These are phyloP conservation scores for Phorcus lineatus DNA, from an alignment of 2,888 invertebrate genomes.

Conservation along the genomic window DNA sequence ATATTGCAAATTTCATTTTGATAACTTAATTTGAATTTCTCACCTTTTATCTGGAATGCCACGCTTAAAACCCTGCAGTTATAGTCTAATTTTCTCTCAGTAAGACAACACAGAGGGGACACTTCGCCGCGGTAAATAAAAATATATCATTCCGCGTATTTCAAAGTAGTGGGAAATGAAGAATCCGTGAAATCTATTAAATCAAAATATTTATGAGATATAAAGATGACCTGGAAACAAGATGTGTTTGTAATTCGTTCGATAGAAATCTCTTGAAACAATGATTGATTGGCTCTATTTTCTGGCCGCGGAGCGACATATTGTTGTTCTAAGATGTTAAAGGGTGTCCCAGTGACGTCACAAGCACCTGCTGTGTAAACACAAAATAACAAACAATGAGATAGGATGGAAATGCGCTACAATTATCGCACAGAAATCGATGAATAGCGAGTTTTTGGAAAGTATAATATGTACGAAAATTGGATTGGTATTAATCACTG, in stretches of 20 bases:
- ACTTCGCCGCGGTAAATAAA: slow-evolving; percentile 71
- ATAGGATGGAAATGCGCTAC: slow-evolving; percentile 28
- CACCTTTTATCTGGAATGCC: slow-evolving; percentile 25
- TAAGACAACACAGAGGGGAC: slow-evolving; percentile 61
- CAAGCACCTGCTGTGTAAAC: slow-evolving; percentile 71
- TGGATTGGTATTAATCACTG: too few relatives aligned
- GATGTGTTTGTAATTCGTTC: too few relatives aligned
- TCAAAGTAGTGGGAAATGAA: slow-evolving; percentile 17
- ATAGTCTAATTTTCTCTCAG: slow-evolving; percentile 26
- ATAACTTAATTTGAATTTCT: not conserved
- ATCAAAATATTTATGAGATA: not conserved
- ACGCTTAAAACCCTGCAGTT: slow-evolving; percentile 18
- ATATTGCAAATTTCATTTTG: slow-evolving; percentile 8
- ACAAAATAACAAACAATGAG: slow-evolving; percentile 65
- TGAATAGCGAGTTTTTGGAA: not conserved
- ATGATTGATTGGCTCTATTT: slow-evolving; percentile 14
- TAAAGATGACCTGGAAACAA: not conserved
- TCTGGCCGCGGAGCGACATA: slow-evolving; percentile 42
- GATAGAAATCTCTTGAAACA: too few relatives aligned
- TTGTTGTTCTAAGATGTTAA: slow-evolving; percentile 60
- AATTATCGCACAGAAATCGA: slow-evolving; percentile 13
- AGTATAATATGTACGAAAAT: too few relatives aligned
- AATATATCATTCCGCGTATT: slow-evolving; percentile 66
- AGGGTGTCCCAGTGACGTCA: slow-evolving; percentile 63
- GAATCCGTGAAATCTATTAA: slow-evolving; percentile 1